Percentiles rank a stretch among this genome's conserved stretches.
Evolutionary conservation across 2,113 vertebrate genomes (phyloP).

Genomic region (Pao palembangensis): DNA sequence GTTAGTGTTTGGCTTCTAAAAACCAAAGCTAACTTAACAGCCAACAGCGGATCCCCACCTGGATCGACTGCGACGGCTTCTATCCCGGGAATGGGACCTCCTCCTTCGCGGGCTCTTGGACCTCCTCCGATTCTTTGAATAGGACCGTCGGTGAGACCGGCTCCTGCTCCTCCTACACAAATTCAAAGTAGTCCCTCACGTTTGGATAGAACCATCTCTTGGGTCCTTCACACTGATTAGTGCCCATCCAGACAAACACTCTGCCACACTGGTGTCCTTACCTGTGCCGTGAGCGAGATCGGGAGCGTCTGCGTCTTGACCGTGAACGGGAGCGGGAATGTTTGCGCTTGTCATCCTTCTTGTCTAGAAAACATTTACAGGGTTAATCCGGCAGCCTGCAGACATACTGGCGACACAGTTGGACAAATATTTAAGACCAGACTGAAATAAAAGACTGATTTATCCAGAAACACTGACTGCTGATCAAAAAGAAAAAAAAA

Average conservation of each 20-base stretch:
- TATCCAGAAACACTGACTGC: no score
- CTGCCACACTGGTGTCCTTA: slow-evolving; percentile 32
- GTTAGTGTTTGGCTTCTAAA: not conserved
- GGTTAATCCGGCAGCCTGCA: not conserved
- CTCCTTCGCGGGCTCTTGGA: slow-evolving; percentile 91
- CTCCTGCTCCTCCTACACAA: slow-evolving; percentile 68
- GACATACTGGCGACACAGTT: not conserved
- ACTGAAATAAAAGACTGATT: no score
- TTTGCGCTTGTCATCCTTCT: slow-evolving; percentile 96
- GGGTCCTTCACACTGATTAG: no score
- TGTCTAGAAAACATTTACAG: slow-evolving; percentile 73
- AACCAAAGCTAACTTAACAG: not conserved
- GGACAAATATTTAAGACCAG: not conserved
- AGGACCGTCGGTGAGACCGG: slow-evolving; percentile 87
- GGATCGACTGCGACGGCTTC: slow-evolving; percentile 84
- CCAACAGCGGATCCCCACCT: slow-evolving; percentile 71
- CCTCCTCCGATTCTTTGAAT: slow-evolving; percentile 88
- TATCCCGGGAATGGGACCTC: slow-evolving; percentile 87
- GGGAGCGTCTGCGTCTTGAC: slow-evolving; percentile 87
- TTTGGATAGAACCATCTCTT: no score
- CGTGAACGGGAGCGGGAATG: slow-evolving; percentile 90
- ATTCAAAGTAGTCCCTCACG: no score
- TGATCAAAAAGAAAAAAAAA: no score
- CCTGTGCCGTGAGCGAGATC: slow-evolving; percentile 94
- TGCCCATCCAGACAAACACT: not conserved